Evolutionary conservation across 2,888 invertebrate species (phyloP).

Genomic region (Itoplectis maculator): DNA sequence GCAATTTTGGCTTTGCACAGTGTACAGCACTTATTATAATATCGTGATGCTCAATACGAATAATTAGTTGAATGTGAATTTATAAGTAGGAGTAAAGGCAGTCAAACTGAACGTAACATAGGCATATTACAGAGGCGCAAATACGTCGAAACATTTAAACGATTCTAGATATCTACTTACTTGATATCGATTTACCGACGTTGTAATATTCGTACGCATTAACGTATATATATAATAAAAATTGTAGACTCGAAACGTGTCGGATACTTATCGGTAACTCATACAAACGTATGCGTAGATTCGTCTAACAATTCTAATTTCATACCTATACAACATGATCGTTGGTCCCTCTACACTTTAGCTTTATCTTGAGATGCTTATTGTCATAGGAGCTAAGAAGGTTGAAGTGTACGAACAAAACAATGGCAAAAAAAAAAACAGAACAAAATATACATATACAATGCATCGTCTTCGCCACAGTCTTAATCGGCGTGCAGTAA

Average conservation of each 20-base stretch:
- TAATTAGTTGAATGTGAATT: conserved; percentile 32
- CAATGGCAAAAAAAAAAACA: conserved; percentile 46
- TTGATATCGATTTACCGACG: conserved; percentile 50
- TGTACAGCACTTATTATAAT: conserved; percentile 7
- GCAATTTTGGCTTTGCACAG: conserved; percentile 13
- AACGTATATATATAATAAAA: conserved; percentile 19
- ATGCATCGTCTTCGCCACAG: conserved; percentile 50
- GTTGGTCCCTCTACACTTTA: conserved; percentile 85
- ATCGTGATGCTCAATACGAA: conserved; percentile 26
- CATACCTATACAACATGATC: conserved; percentile 76
- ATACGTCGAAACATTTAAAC: conserved; percentile 30
- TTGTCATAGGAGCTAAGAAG: conserved; percentile 81
- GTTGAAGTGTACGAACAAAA: conserved; percentile 68
- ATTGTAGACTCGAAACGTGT: conserved; percentile 30
- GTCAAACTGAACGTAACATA: conserved; percentile 40
- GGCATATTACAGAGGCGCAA: conserved; percentile 42
- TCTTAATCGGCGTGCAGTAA: conserved; percentile 63
- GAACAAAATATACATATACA: conserved; percentile 52
- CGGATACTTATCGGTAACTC: conserved; percentile 13
- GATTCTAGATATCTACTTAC: conserved; percentile 56
- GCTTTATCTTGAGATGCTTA: conserved; percentile 84
- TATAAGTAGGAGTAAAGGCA: neutral
- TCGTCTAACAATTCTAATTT: conserved; percentile 83
- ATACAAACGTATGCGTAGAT: conserved; percentile 71
- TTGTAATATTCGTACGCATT: conserved; percentile 29